A percentile compares a stretch with the other conserved stretches of the same genome.
These are phyloP conservation scores for Temnothorax rugatulus DNA, from an alignment of 2,888 invertebrate genomes.

Conservation along the genomic window DNA sequence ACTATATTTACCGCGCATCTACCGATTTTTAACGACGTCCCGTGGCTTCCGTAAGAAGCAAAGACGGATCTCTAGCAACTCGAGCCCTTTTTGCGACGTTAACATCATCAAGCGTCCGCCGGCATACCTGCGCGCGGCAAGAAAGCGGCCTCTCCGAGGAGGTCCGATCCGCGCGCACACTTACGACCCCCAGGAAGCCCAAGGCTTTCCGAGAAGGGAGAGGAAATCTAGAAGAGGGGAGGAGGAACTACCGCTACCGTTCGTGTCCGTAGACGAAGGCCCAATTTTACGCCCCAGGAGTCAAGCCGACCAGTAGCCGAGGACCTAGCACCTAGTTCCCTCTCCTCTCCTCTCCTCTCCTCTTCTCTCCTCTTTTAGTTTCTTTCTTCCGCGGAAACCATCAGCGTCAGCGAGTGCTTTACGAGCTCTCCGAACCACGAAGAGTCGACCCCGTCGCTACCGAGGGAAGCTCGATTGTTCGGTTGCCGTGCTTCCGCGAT, in stretches of 20 bases:
- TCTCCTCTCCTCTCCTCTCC: constrained; percentile 5
- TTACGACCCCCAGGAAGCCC: constrained; percentile 52
- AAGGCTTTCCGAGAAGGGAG: constrained; percentile 64
- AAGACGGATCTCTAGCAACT: constrained; percentile 57
- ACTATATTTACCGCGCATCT: constrained; percentile 46
- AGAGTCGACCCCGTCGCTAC: constrained; percentile 34
- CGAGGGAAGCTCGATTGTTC: constrained; percentile 64
- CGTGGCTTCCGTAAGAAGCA: constrained; percentile 51
- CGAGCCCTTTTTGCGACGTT: constrained; percentile 60
- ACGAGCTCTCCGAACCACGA: constrained; percentile 68
- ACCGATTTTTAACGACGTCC: constrained; percentile 42
- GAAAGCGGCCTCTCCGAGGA: constrained; percentile 63
- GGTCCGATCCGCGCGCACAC: constrained; percentile 63
- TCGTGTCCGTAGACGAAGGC: constrained; percentile 16
- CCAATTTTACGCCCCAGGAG: constrained; percentile 79
- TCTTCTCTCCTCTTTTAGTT: not conserved
- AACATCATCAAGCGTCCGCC: constrained; percentile 61
- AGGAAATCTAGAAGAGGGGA: constrained; percentile 7
- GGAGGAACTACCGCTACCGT: not conserved
- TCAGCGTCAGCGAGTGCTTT: constrained; percentile 72
- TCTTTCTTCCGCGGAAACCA: constrained; percentile 73
- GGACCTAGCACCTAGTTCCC: constrained; percentile 54
- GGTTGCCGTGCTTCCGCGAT: constrained; percentile 61
- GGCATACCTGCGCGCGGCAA: constrained; percentile 59
- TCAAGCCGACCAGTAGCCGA: constrained; percentile 54